These are phyloP conservation scores for Pheucticus melanocephalus DNA, from an alignment of 2,113 vertebrate genomes.

Conservation along the genomic window DNA sequence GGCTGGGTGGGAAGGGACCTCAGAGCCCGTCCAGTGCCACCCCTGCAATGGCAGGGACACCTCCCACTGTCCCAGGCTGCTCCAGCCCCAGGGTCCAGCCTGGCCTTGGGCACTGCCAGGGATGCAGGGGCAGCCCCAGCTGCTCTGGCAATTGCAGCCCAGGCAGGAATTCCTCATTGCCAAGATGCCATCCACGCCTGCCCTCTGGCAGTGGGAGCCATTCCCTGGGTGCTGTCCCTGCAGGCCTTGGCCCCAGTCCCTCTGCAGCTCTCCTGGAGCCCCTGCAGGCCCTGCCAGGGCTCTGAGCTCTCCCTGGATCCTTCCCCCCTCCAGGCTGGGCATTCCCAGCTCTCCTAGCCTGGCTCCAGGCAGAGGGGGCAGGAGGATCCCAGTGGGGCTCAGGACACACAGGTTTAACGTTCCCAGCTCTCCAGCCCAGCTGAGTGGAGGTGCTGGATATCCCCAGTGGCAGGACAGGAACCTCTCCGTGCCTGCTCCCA, in stretches of 20 bases:
- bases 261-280: neutral
- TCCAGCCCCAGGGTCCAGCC: neutral
- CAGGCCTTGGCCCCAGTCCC: neutral
- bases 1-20: rapidly evolving
- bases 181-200: neutral
- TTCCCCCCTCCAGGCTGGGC: rapidly evolving
- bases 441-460: rapidly evolving
- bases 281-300: rapidly evolving
- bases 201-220: neutral
- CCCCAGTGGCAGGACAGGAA: neutral
- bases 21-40: neutral
- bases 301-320: neutral
- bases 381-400: too few relatives aligned
- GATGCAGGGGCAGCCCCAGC: neutral
- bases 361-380: neutral
- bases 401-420: rapidly evolving
- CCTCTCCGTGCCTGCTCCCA: neutral
- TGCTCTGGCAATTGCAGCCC: neutral
- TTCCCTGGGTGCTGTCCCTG: neutral
- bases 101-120: too few relatives aligned
- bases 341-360: rapidly evolving
- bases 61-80: neutral
- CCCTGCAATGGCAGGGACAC: neutral
- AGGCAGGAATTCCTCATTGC: neutral
- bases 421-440: neutral